Conservation (phyloP, 2,797 vertebrate species). For the Acipenser oxyrinchus region DNA sequence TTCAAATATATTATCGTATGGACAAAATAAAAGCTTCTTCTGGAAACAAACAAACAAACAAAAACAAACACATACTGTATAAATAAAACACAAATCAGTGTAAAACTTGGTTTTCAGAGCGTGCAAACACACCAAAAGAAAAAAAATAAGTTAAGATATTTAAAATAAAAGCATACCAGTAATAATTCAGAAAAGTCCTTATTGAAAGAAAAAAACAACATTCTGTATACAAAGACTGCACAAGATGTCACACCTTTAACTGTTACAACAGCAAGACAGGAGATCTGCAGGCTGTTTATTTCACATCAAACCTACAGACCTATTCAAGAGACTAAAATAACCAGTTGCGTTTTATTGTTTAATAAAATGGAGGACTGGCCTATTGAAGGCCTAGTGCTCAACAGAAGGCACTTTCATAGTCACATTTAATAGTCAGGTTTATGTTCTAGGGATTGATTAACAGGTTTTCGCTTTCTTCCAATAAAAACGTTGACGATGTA, state of each 20-base stretch:
- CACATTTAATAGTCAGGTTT: too few species aligned
- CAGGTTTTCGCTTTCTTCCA: too few species aligned
- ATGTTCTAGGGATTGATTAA: too few species aligned
- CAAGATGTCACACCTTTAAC: slow-evolving; percentile 12
- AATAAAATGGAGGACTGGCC: slow-evolving; percentile 49
- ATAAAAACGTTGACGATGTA: too few species aligned
- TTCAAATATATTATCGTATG: slow-evolving; percentile 25
- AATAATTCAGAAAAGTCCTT: slow-evolving; percentile 9
- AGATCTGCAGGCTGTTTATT: slow-evolving; percentile 24
- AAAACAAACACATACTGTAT: slow-evolving; percentile 5
- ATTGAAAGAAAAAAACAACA: slow-evolving; percentile 4
- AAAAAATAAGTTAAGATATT: slow-evolving; percentile 10
- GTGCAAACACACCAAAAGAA: slow-evolving; percentile 34
- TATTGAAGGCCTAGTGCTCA: slow-evolving; percentile 56
- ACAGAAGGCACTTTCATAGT: slow-evolving; percentile 64
- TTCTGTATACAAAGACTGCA: slow-evolving; percentile 22
- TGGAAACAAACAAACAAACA: slow-evolving; percentile 14
- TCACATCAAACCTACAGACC: not conserved
- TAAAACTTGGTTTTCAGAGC: slow-evolving; percentile 38
- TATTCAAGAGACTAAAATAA: slow-evolving; percentile 34
- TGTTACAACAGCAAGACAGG: not conserved
- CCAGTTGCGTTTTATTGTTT: slow-evolving; percentile 36
- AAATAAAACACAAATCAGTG: slow-evolving; percentile 13
- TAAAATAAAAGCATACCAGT: slow-evolving; percentile 3
- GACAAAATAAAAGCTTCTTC: slow-evolving; percentile 13